A percentile compares a stretch with the other conserved stretches of the same genome.
These are phyloP conservation scores for Platichthys stellatus DNA, from an alignment of 2,113 vertebrate genomes.

Conservation along the genomic window DNA sequence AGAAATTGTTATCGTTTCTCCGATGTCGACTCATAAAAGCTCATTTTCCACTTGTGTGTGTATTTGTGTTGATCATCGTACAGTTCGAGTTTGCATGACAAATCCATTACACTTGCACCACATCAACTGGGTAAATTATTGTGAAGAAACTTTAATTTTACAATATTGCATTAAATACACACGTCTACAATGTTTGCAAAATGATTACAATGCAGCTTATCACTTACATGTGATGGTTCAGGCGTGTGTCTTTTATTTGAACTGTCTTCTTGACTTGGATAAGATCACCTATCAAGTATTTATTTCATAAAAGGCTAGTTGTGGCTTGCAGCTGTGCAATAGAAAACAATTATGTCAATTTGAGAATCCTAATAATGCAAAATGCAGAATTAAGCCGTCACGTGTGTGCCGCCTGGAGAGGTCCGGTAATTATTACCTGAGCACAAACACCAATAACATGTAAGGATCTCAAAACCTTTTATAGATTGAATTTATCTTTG, in stretches of 20 bases:
- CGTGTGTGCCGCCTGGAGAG: constrained; percentile 18
- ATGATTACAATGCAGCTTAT: not conserved
- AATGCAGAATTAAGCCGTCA: constrained; percentile 22
- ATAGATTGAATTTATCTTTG: not conserved
- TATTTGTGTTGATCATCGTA: constrained; percentile 34
- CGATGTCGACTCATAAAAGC: constrained; percentile 69
- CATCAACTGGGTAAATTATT: not conserved
- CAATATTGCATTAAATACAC: no score
- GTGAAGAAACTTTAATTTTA: no score
- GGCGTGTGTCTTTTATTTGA: constrained; percentile 1
- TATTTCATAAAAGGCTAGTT: constrained; percentile 45
- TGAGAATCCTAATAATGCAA: constrained; percentile 40
- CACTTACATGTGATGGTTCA: not conserved
- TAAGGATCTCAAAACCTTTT: not conserved
- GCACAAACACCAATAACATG: not conserved
- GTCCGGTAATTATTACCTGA: constrained; percentile 23
- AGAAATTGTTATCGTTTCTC: constrained; percentile 77
- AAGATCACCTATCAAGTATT: constrained; percentile 38
- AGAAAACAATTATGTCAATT: constrained; percentile 52
- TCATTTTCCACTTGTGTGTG: constrained; percentile 67
- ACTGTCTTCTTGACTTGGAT: not conserved
- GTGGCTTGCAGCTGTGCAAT: constrained; percentile 50
- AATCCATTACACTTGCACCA: not conserved
- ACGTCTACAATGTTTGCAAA: no score
- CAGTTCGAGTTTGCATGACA: not conserved